Percentiles rank a stretch among this genome's conserved stretches.
Evolutionary conservation across 2,888 invertebrate genomes (phyloP).

Genomic region (Deroplatys truncata): DNA sequence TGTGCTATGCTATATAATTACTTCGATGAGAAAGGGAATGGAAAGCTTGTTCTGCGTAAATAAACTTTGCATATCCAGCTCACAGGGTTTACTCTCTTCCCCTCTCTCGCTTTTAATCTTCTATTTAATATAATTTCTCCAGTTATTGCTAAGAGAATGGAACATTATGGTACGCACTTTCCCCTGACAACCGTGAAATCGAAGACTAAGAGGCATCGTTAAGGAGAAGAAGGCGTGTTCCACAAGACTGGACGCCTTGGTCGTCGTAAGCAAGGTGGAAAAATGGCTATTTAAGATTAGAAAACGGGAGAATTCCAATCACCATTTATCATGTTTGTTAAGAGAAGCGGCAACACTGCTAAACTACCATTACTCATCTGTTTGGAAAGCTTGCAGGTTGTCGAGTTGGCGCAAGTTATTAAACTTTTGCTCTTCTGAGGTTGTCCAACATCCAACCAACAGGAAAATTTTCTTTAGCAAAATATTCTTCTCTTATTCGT

Average conservation of each 20-base stretch:
- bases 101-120: background rate
- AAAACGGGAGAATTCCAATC: background rate
- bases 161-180: background rate
- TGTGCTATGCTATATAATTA: no score
- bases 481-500: background rate
- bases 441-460: background rate
- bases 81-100: no score
- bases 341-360: background rate
- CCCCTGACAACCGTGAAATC: background rate
- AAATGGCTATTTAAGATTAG: constrained; percentile 1
- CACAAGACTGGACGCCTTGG: background rate
- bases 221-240: background rate
- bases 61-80: no score
- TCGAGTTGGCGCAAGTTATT: background rate
- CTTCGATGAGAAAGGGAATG: no score
- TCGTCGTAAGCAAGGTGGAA: background rate
- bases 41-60: no score
- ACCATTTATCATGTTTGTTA: constrained; percentile 16
- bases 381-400: background rate
- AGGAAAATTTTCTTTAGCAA: background rate
- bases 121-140: background rate
- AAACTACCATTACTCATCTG: constrained; percentile 5
- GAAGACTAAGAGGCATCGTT: background rate
- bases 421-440: background rate
- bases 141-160: background rate